Conservation (phyloP, 2,113 vertebrate species). For the Carassius carassius region DNA sequence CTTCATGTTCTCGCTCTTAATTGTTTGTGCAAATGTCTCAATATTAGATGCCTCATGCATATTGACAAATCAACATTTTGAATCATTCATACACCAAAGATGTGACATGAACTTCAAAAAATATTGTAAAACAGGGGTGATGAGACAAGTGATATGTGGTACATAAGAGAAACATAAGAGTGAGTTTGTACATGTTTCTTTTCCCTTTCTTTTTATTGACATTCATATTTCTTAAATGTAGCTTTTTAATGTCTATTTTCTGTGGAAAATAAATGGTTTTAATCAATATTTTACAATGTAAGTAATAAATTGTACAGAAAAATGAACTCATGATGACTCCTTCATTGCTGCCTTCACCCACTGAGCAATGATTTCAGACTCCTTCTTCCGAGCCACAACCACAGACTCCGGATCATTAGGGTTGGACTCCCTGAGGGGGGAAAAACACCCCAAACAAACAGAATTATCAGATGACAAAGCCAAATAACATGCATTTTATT, state of each 20-base stretch:
- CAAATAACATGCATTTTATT: not conserved
- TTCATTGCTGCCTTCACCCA: conserved; percentile 79
- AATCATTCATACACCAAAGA: conserved; percentile 60
- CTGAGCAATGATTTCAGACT: conserved; percentile 74
- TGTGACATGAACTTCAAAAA: conserved; percentile 19
- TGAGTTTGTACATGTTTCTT: conserved; percentile 25
- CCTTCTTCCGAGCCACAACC: conserved; percentile 72
- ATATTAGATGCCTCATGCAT: conserved; percentile 18
- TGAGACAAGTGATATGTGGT: not conserved
- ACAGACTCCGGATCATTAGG: conserved; percentile 80
- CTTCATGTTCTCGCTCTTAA: not conserved
- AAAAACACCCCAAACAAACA: not conserved
- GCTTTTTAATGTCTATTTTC: conserved; percentile 11
- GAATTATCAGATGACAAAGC: not conserved
- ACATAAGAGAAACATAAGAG: not conserved
- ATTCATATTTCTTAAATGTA: conserved; percentile 23
- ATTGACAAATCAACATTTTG: conserved; percentile 33
- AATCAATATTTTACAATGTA: conserved; percentile 18
- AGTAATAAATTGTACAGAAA: conserved; percentile 6
- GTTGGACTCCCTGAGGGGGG: conserved; percentile 74
- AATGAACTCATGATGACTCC: conserved; percentile 23
- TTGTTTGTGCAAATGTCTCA: conserved; percentile 18
- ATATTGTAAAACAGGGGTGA: not conserved
- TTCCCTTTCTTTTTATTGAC: not conserved
- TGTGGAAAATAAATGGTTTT: conserved; percentile 12